phyloP scores from a whole-genome alignment of 1,140 invertebrate genomes.

The Hyles euphorbiae region DNA sequence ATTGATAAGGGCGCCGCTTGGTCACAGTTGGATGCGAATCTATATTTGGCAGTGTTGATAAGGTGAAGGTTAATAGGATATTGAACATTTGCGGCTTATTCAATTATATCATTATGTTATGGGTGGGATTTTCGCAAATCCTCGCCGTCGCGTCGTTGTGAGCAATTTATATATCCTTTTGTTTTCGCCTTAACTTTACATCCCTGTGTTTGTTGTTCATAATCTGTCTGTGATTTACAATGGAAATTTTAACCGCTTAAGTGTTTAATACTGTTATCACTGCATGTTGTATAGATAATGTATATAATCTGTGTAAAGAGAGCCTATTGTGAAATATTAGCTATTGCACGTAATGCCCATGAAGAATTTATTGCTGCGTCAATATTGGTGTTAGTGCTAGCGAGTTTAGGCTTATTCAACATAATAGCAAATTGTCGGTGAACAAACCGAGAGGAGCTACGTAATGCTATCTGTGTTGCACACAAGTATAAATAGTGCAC shows the following conservation, averaged over 20 bases:
- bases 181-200: constrained; percentile 3
- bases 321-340: constrained; percentile 32
- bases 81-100: constrained; percentile 10
- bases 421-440: neutral
- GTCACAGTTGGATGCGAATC: constrained; percentile 29
- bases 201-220: neutral
- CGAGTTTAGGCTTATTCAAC: neutral
- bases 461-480: no score
- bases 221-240: constrained; percentile 35
- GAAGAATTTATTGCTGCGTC: constrained; percentile 25
- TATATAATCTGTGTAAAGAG: constrained; percentile 30
- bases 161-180: constrained; percentile 1
- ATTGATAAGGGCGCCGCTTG: constrained; percentile 27
- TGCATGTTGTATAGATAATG: constrained; percentile 31
- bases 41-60: constrained; percentile 41
- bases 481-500: no score
- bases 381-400: constrained; percentile 21
- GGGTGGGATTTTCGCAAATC: constrained; percentile 2
- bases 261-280: constrained; percentile 31
- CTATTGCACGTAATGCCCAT: constrained; percentile 11
- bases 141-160: neutral
- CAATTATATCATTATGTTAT: constrained; percentile 5
- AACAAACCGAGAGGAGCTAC: no score
- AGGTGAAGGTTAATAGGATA: constrained; percentile 51
- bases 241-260: constrained; percentile 38